Evolutionary conservation across 2,113 vertebrate genomes (phyloP).

Genomic region (Peromyscus polionotus): DNA sequence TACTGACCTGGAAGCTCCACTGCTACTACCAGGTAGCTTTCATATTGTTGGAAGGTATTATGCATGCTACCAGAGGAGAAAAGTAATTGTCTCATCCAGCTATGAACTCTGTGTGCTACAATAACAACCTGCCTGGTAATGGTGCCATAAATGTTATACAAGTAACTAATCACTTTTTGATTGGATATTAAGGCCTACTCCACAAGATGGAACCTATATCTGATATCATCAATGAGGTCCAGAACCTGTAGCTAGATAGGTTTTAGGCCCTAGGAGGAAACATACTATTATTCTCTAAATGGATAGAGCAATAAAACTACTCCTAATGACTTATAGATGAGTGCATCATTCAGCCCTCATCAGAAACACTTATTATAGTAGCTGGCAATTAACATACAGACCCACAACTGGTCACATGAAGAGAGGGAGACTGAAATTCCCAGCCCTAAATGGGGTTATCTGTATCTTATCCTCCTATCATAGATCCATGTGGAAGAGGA

Average conservation of each 20-base stretch:
- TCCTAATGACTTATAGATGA: neutral
- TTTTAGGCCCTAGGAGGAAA: neutral
- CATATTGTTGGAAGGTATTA: neutral
- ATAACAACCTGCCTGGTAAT: neutral
- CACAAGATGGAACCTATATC: neutral
- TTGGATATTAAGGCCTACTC: neutral
- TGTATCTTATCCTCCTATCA: neutral
- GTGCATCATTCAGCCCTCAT: neutral
- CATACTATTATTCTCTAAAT: neutral
- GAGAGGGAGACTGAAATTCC: neutral
- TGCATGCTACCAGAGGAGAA: neutral
- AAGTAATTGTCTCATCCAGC: neutral
- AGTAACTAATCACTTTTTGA: neutral
- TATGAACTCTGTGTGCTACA: neutral
- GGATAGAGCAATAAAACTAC: neutral
- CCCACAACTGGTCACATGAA: neutral
- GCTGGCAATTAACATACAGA: neutral
- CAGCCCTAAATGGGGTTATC: neutral
- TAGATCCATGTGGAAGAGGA: neutral
- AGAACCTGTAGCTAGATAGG: neutral
- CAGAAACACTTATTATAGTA: neutral
- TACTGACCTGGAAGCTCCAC: neutral
- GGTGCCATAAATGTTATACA: neutral
- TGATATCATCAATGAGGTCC: neutral
- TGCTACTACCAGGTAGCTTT: neutral